phyloP scores from a whole-genome alignment of 35 echinoderm and acorn worm species.

The Ptychodera flava region DNA sequence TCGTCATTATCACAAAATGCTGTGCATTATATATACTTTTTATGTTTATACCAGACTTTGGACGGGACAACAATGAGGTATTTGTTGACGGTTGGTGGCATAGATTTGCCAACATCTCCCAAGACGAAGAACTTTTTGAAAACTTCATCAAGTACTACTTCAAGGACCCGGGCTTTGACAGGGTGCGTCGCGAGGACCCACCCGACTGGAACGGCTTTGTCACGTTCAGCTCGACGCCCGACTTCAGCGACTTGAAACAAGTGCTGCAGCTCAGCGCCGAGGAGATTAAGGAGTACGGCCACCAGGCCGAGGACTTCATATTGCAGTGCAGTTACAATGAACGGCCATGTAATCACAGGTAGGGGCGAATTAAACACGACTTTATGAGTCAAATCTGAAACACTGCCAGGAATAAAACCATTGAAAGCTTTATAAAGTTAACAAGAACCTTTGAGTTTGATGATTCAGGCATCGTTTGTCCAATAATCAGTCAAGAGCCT shows the following conservation, averaged over 20 bases:
- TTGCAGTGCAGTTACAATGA: conserved; percentile 33
- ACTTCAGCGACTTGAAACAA: conserved; percentile 26
- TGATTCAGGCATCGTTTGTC: too few species aligned
- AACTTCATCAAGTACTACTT: conserved; percentile 18
- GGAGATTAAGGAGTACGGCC: conserved; percentile 16
- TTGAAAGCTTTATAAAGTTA: too few species aligned
- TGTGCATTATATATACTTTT: too few species aligned
- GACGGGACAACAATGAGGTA: too few species aligned
- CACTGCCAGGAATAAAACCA: too few species aligned
- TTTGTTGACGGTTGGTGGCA: neutral
- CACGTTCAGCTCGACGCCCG: conserved; percentile 25
- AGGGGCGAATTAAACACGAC: too few species aligned
- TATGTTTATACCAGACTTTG: too few species aligned
- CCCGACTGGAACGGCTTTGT: conserved; percentile 34
- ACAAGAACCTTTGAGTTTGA: too few species aligned
- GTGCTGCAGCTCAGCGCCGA: conserved; percentile 5
- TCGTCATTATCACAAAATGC: too few species aligned
- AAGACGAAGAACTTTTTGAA: neutral
- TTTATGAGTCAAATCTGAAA: too few species aligned
- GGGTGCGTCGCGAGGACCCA: conserved; percentile 25
- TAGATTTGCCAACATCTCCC: neutral
- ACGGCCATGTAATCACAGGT: conserved; percentile 14
- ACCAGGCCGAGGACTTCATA: conserved; percentile 31
- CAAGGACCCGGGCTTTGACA: conserved; percentile 18
- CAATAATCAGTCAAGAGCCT: too few species aligned